A percentile compares a stretch with the other conserved stretches of the same genome.
These are phyloP conservation scores for Hemibagrus wyckioides DNA, from an alignment of 2,113 vertebrate species.

Conservation along the genomic window DNA sequence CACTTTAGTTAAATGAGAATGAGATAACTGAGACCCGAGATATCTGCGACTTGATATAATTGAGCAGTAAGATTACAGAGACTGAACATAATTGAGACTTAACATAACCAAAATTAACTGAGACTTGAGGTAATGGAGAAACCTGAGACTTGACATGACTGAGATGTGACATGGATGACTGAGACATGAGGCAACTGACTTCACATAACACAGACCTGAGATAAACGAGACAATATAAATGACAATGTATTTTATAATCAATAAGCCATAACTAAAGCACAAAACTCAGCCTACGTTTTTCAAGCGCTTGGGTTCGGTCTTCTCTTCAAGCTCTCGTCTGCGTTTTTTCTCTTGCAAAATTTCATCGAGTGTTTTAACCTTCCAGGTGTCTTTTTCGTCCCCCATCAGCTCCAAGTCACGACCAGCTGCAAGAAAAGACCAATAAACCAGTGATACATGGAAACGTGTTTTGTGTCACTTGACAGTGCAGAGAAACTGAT, in stretches of 20 bases:
- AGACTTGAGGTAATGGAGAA: not conserved
- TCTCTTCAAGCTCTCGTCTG: constrained; percentile 94
- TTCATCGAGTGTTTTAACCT: constrained; percentile 99
- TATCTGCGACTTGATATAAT: not conserved
- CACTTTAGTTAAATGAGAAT: too few species aligned
- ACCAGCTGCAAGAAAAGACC: constrained; percentile 69
- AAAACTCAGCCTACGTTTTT: constrained; percentile 83
- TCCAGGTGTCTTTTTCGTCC: constrained; percentile 99
- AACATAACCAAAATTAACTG: not conserved
- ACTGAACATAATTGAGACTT: not conserved
- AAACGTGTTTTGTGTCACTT: not conserved
- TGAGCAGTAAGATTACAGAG: not conserved
- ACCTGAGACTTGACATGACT: not conserved
- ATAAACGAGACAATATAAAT: not conserved
- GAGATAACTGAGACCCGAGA: not conserved
- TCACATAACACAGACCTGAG: not conserved
- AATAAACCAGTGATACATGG: not conserved
- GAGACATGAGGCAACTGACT: too few species aligned
- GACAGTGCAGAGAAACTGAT: not conserved
- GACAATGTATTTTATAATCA: not conserved
- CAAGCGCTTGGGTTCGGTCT: constrained; percentile 84
- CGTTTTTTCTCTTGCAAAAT: constrained; percentile 97
- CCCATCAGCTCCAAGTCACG: constrained; percentile 87
- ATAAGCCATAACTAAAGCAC: not conserved
- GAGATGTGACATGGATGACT: not conserved